Evolutionary conservation across 2,797 vertebrate species (phyloP), one percentile per base, ranked within the genome.

Genomic region (Chrysocyon brachyurus): DNA sequence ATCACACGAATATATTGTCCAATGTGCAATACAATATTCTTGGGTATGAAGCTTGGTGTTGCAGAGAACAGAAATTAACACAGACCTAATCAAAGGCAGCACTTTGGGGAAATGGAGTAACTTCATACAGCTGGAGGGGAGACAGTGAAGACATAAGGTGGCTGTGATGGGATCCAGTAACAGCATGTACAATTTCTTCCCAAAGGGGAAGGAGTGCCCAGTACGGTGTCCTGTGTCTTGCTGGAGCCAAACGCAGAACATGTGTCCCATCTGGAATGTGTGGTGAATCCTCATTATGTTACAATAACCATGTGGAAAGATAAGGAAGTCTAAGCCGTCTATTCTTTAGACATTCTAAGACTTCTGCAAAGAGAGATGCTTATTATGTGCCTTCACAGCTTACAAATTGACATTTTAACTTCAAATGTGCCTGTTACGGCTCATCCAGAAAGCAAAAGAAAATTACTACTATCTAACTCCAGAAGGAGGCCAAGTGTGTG

Each of bases 161-260:
- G 52, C 31, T 19, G 2, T 3, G 3, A 31, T 0, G 11, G 21
- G 6, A 6, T 54, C 9, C 6, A 5, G 6, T 54, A 10, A 24
- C 14, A 22, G 6, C 1, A 2, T 0, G 0, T 9, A 26, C 2
- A 6, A 52, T 3, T 56, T 68, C 52, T 19, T 78, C 59, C 94
- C 10, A 6, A 28, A 68, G 66, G n/a, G 6, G 16, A 46, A 3
- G 0, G 4, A 14, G 26, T 1, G 0, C 16, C 36, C 11, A 2
- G 16, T 5, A 9, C 0, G 0, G 12, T 14, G 14, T 24, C 12
- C 0, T 1, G 31, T 0, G 6, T 31, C 26, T 17, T 15, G 63
- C 15, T 40, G 8, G 59, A 28, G 52, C 22, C 26, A 0, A 16
- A 21, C 2, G 12, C 0, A 1, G 1, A 24, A 3, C n/a, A 11